These are phyloP conservation scores for Petrolisthes cinctipes DNA, from an alignment of 2,888 invertebrate genomes.

Conservation along the genomic window DNA sequence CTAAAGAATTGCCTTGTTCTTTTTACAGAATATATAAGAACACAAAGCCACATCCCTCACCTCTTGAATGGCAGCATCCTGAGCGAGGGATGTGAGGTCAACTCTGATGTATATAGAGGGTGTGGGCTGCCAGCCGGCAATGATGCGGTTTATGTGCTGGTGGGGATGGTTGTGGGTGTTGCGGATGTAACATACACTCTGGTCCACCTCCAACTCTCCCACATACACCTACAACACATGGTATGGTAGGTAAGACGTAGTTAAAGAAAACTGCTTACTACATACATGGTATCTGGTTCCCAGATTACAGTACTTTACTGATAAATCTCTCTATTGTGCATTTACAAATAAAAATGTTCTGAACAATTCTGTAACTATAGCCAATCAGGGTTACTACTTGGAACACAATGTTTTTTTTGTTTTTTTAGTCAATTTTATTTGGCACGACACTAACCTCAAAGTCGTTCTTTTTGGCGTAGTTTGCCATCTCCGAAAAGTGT, in stretches of 20 bases:
- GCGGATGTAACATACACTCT: constrained; percentile 81
- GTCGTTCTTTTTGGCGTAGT: constrained; percentile 84
- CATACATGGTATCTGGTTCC: no score
- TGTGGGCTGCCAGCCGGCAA: constrained; percentile 81
- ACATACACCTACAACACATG: constrained; percentile 81
- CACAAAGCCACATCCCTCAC: constrained; percentile 70
- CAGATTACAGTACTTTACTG: no score
- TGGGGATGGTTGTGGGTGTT: constrained; percentile 87
- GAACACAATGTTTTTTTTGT: constrained; percentile 15
- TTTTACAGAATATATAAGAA: neutral
- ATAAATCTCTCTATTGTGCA: no score
- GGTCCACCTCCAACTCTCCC: constrained; percentile 87
- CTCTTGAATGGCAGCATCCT: constrained; percentile 85
- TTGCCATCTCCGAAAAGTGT: constrained; percentile 89
- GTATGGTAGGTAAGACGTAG: no score
- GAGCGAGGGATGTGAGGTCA: constrained; percentile 86
- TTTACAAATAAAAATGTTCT: no score
- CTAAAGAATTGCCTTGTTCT: neutral
- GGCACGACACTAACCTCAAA: constrained; percentile 78
- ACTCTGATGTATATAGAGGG: constrained; percentile 85
- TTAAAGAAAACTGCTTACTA: no score
- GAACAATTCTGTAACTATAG: no score
- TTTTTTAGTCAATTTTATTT: neutral
- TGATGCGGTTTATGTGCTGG: constrained; percentile 82
- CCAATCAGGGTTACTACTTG: neutral